phyloP scores from a whole-genome alignment of 2,113 vertebrate species.

The Bostrychus sinensis region DNA sequence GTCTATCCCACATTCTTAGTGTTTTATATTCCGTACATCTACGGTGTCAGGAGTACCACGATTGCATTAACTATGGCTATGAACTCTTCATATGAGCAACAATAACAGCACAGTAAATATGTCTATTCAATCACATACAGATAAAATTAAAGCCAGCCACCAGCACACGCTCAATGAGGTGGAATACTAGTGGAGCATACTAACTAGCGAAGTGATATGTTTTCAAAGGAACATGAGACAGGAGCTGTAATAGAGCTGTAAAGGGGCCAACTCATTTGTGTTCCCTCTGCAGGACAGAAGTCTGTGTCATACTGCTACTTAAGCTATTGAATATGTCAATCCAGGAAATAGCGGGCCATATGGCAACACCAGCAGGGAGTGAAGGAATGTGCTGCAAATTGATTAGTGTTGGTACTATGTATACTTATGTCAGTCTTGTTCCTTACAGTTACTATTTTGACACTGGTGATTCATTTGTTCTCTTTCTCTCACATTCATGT shows the following conservation, averaged over 20 bases:
- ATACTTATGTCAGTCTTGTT: not conserved
- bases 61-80: not conserved
- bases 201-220: constrained; percentile 39
- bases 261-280: constrained; percentile 31
- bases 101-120: constrained; percentile 6
- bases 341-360: constrained; percentile 5
- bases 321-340: constrained; percentile 41
- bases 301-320: constrained; percentile 28
- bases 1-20: not conserved
- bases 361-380: constrained; percentile 23
- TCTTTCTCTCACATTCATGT: too few relatives aligned
- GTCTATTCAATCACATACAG: not conserved
- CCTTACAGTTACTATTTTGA: not conserved
- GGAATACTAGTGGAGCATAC: constrained; percentile 35
- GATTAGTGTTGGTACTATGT: not conserved
- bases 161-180: constrained; percentile 22
- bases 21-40: not conserved
- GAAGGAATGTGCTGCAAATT: constrained; percentile 9
- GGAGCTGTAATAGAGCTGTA: constrained; percentile 23
- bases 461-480: too few relatives aligned
- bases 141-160: constrained; percentile 34
- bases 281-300: constrained; percentile 22
- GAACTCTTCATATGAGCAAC: not conserved
- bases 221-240: constrained; percentile 49
- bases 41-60: not conserved